Conservation (phyloP, 2,888 invertebrate species). For the Smittia sp. region DNA sequence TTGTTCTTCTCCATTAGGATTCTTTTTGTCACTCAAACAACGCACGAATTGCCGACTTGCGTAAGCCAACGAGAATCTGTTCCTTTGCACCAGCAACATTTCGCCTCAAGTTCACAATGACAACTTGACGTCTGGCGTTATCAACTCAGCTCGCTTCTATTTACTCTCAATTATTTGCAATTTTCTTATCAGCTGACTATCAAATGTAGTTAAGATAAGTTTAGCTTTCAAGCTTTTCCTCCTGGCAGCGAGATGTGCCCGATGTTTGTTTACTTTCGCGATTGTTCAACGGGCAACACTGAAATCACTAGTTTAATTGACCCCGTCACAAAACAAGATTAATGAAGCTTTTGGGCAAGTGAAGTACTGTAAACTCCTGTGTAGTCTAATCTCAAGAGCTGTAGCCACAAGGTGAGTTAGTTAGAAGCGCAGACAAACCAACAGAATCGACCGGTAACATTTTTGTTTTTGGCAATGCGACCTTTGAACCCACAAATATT, state of each 20-base stretch:
- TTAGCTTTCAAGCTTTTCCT: not conserved
- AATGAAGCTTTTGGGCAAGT: too few species aligned
- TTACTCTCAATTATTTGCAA: not conserved
- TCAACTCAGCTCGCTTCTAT: not conserved
- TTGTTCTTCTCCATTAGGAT: not conserved
- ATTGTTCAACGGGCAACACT: constrained; percentile 11
- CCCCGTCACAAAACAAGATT: too few species aligned
- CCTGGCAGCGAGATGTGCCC: not conserved
- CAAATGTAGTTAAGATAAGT: not conserved
- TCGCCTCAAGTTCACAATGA: not conserved
- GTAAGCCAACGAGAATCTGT: not conserved
- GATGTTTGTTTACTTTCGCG: not conserved
- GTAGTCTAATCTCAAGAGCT: too few species aligned
- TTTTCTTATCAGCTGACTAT: constrained; percentile 13
- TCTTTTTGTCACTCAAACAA: not conserved
- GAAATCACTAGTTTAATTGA: too few species aligned
- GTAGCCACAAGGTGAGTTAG: too few species aligned
- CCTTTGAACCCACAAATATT: constrained; percentile 15
- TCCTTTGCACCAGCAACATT: constrained; percentile 8
- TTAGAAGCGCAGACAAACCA: too few species aligned
- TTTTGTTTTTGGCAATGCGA: not conserved
- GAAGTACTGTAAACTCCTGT: too few species aligned
- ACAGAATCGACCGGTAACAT: too few species aligned
- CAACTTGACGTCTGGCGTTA: not conserved
- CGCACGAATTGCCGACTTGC: not conserved